A percentile compares a stretch with the other conserved stretches of the same genome.
Conservation (phyloP, 2,888 invertebrate species). For the Pristionchus exspectatus region DNA sequence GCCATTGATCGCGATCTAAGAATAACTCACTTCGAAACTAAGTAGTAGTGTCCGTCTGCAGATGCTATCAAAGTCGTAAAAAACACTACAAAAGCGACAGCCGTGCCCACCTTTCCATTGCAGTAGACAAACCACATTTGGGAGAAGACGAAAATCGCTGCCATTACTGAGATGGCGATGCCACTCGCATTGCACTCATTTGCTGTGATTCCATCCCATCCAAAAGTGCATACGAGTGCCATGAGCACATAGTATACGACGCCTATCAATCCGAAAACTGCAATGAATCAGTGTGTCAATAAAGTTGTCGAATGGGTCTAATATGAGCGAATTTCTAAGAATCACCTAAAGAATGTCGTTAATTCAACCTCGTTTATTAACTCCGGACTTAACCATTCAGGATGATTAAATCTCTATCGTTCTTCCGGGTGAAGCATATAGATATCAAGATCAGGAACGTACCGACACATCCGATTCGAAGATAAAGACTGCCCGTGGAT, state of each 20-base stretch:
- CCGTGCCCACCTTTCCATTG: constrained; percentile 65
- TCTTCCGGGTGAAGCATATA: too few species aligned
- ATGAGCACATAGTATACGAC: constrained; percentile 63
- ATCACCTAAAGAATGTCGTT: too few species aligned
- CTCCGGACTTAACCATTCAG: too few species aligned
- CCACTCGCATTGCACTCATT: constrained; percentile 51
- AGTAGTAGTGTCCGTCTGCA: too few species aligned
- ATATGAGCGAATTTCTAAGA: too few species aligned
- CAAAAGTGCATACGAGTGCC: constrained; percentile 47
- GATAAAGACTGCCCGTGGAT: constrained; percentile 71
- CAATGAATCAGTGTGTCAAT: not conserved
- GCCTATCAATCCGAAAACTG: constrained; percentile 70
- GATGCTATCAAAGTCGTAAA: not conserved
- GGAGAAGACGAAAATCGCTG: constrained; percentile 50
- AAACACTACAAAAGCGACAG: not conserved
- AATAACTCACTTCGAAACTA: not conserved
- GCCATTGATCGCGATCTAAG: constrained; percentile 68
- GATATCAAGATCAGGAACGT: constrained; percentile 16
- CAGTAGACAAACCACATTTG: constrained; percentile 74
- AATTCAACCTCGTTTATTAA: too few species aligned
- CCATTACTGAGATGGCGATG: constrained; percentile 34
- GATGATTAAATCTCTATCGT: too few species aligned
- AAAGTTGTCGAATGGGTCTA: too few species aligned
- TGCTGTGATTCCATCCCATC: constrained; percentile 52
- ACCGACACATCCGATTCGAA: constrained; percentile 70